These are phyloP conservation scores for Silurus glanis DNA, from an alignment of 2,113 vertebrate species.

Conservation along the genomic window DNA sequence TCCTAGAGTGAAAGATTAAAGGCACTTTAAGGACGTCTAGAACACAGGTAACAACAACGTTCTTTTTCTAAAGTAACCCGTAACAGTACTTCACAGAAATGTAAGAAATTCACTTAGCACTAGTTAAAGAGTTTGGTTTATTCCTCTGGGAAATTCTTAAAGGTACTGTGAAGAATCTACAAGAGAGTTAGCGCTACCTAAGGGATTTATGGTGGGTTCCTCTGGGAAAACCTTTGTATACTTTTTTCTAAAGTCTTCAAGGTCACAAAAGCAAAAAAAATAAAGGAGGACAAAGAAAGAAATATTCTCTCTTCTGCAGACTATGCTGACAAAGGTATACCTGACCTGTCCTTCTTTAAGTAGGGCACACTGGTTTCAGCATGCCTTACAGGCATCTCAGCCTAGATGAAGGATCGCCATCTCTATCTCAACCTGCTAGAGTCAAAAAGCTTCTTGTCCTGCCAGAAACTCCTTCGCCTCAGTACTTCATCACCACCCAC, in stretches of 20 bases:
- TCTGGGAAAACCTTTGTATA: not conserved
- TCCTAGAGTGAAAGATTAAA: too few species aligned
- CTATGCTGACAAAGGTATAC: slow-evolving; percentile 2
- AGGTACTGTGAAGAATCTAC: not conserved
- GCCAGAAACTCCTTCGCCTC: not conserved
- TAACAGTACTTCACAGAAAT: too few species aligned
- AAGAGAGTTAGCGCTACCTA: not conserved
- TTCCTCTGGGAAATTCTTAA: not conserved
- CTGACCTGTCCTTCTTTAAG: slow-evolving; percentile 6
- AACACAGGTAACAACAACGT: too few species aligned
- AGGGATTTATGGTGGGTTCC: not conserved
- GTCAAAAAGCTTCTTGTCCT: not conserved
- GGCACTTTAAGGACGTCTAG: too few species aligned
- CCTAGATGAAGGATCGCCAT: slow-evolving; percentile 10
- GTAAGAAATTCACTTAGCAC: too few species aligned
- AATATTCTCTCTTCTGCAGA: not conserved
- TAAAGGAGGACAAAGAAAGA: not conserved
- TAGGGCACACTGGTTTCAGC: slow-evolving; percentile 10
- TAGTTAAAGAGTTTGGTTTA: not conserved
- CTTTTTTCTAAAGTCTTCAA: not conserved
- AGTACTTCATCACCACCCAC: not conserved
- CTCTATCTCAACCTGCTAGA: not conserved
- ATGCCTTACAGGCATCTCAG: not conserved
- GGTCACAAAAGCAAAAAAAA: not conserved
- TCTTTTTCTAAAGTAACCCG: too few species aligned